Conservation (phyloP, 2,888 invertebrate genomes). For the Galeopsomyia nigrocyanea region DNA sequence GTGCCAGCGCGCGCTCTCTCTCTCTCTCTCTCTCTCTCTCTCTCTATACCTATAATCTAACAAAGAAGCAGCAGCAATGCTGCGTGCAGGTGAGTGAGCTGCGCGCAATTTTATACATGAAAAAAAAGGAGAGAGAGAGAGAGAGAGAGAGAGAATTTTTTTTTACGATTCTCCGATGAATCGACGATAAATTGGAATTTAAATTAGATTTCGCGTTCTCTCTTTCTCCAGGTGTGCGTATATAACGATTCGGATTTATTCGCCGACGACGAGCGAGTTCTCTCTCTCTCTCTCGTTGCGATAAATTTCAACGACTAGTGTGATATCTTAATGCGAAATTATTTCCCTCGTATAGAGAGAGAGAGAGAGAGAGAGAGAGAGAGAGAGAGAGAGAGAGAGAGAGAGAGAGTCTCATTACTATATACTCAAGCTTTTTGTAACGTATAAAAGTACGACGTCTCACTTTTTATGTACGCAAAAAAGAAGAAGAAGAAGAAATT, state of each 20-base stretch:
- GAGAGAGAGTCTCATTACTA: constrained; percentile 28
- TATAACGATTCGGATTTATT: constrained; percentile 47
- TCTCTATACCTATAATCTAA: constrained; percentile 25
- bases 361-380: too few relatives aligned
- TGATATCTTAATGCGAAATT: constrained; percentile 41
- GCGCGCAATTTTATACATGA: constrained; percentile 44
- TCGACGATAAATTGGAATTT: constrained; percentile 49
- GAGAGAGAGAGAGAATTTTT: constrained; percentile 31
- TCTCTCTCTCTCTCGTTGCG: too few relatives aligned
- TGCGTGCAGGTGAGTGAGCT: constrained; percentile 13
- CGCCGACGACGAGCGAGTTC: constrained; percentile 35
- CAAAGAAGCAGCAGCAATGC: constrained; percentile 1
- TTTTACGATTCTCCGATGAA: constrained; percentile 34
- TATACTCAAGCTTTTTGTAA: too few relatives aligned
- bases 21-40: too few relatives aligned
- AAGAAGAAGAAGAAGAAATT: too few relatives aligned
- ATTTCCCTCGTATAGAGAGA: constrained; percentile 18
- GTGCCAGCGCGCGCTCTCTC: constrained; percentile 52
- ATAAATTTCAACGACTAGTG: background rate
- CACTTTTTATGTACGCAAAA: too few relatives aligned
- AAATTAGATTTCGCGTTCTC: constrained; percentile 42
- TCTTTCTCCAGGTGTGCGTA: constrained; percentile 2
- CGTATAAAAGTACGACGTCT: too few relatives aligned
- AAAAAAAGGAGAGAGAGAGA: constrained; percentile 12
- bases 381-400: too few relatives aligned